Conservation (phyloP, 64 coral and sea anemone genomes). For the Stylophora pistillata region DNA sequence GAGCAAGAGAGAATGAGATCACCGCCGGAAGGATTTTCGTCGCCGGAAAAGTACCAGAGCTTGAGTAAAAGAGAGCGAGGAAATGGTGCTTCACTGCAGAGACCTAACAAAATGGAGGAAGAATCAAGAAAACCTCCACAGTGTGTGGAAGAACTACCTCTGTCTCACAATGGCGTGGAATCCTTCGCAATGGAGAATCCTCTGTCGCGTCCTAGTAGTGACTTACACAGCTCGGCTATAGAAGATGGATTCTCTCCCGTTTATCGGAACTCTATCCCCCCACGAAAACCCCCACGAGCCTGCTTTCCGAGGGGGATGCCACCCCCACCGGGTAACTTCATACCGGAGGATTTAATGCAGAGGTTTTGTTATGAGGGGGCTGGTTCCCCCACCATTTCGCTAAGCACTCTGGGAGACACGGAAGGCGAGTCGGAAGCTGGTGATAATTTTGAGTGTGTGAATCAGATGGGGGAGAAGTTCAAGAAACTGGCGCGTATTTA, state of each 20-base stretch:
- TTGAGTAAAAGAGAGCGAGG: conserved; percentile 25
- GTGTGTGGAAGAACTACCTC: background rate
- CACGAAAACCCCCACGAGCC: conserved; percentile 6
- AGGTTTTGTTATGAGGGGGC: conserved; percentile 72
- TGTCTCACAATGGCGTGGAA: background rate
- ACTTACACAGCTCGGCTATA: background rate
- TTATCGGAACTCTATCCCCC: conserved; percentile 6
- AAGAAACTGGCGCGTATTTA: conserved; percentile 78
- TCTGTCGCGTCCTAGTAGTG: conserved; percentile 9
- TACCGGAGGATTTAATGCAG: conserved; percentile 68
- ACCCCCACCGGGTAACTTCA: conserved; percentile 42
- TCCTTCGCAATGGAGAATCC: conserved; percentile 31
- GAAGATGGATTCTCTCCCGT: background rate
- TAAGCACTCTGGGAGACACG: conserved; percentile 75
- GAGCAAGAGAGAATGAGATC: conserved; percentile 27
- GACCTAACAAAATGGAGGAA: conserved; percentile 1
- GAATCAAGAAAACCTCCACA: background rate
- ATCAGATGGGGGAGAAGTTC: conserved; percentile 73
- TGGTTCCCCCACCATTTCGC: conserved; percentile 80
- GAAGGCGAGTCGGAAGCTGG: conserved; percentile 29
- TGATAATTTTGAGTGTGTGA: conserved; percentile 60
- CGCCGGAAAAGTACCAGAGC: conserved; percentile 14
- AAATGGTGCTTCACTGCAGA: conserved; percentile 14
- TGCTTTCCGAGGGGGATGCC: conserved; percentile 14
- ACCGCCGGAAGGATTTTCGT: conserved; percentile 32